These are phyloP conservation scores for Drosophila subpulchrella DNA, from an alignment of 1,140 invertebrate genomes.

Conservation along the genomic window DNA sequence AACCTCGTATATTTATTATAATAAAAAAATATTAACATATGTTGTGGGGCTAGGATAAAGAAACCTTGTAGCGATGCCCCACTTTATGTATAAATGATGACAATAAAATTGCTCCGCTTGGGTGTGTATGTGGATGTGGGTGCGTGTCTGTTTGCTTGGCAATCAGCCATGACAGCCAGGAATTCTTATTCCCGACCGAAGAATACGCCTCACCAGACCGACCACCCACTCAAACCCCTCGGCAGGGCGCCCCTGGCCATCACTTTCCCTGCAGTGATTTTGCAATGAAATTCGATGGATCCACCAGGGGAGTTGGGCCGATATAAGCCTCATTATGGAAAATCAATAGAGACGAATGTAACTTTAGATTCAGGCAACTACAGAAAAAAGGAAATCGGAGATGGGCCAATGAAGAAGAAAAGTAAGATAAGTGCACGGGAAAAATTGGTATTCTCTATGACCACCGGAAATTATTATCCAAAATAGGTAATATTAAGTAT, in stretches of 20 bases:
- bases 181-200: constrained; percentile 17
- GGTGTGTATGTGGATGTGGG: constrained; percentile 16
- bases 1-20: no score
- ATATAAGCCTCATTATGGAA: constrained; percentile 56
- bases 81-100: constrained; percentile 53
- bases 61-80: constrained; percentile 11
- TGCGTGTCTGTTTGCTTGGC: constrained; percentile 33
- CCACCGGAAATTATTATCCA: no score
- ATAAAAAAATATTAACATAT: background rate
- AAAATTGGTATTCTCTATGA: background rate
- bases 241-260: constrained; percentile 3
- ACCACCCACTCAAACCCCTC: background rate
- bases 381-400: constrained; percentile 1
- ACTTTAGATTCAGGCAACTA: constrained; percentile 60
- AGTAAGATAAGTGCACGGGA: background rate
- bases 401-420: background rate
- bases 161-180: constrained; percentile 50
- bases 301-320: constrained; percentile 26
- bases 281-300: constrained; percentile 38
- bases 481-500: no score
- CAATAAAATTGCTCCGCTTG: constrained; percentile 37
- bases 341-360: constrained; percentile 66
- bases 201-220: constrained; percentile 5
- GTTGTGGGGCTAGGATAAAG: no score
- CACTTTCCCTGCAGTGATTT: constrained; percentile 46